Percentiles rank a stretch among this genome's conserved stretches.
These are phyloP conservation scores for Conus ventricosus DNA, from an alignment of 1,140 invertebrate genomes.

Conservation along the genomic window DNA sequence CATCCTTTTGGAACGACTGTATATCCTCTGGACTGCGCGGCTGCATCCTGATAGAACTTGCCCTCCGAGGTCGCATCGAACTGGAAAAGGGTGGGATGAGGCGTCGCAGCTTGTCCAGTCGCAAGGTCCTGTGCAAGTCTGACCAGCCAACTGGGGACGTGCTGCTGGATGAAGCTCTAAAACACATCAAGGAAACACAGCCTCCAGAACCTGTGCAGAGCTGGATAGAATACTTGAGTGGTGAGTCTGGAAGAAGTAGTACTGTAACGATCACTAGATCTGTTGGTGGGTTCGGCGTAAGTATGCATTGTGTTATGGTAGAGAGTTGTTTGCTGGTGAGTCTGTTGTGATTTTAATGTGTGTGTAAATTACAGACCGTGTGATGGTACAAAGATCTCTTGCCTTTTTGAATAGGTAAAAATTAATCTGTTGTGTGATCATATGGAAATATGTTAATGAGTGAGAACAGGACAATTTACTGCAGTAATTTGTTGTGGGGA, in stretches of 20 bases:
- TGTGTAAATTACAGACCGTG: no score
- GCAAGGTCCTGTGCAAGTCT: slow-evolving; percentile 85
- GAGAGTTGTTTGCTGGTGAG: no score
- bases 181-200: slow-evolving; percentile 93
- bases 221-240: slow-evolving; percentile 99
- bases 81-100: slow-evolving; percentile 97
- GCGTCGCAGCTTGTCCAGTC: slow-evolving; percentile 86
- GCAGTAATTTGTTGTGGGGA: no score
- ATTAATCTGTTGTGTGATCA: no score
- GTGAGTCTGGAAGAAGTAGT: slow-evolving; percentile 76
- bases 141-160: slow-evolving; percentile 98
- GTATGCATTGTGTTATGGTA: no score
- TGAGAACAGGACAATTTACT: no score
- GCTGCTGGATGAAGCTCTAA: slow-evolving; percentile 97
- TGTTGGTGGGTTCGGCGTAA: no score
- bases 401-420: no score
- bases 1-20: slow-evolving; percentile 99
- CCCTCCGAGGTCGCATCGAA: slow-evolving; percentile 94
- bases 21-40: slow-evolving; percentile 99
- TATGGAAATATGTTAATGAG: no score
- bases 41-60: slow-evolving; percentile 98
- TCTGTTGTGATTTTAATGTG: no score
- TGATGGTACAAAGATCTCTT: no score
- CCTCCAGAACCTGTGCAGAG: slow-evolving; percentile 97
- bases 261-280: no score